Evolutionary conservation across 2,797 vertebrate genomes (phyloP), one percentile per base, ranked within the genome.

Genomic region (Halcyon leucocephala): DNA sequence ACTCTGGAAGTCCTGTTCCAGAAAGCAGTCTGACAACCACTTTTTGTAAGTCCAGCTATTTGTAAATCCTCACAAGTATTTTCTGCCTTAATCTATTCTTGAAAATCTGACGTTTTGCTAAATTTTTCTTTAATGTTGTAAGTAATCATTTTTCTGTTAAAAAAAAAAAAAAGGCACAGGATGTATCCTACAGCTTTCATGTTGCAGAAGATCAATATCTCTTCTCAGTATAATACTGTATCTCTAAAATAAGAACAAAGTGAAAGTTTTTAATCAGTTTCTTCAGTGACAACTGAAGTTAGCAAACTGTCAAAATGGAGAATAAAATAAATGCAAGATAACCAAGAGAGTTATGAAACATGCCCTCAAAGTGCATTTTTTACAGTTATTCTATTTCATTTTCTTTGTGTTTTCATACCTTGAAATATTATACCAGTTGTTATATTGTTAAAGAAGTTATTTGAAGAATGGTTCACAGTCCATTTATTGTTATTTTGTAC

Each of bases 401-500:
- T 29, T 90, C 9, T 51, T 74, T 58, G n/a, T 60, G 52, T 60
- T 93, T 87, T 91, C 58, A 78, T 94, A 91, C 77, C 92, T 91
- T 86, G 83, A 87, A 92, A 83, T 86, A 62, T 83, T 89, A 82
- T 52, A 79, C 78, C 6, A 26, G 73, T 97, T 97, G 82, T 95
- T 98, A 91, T 86, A 79, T 85, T 96, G 71, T 96, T 97, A 46
- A 95, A 95, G 81, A 95, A 95, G 89, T 90, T 96, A 92, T 95
- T 96, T 97, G 83, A 95, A 96, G 95, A 97, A 94, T 96, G 69
- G 71, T 93, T 91, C 66, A 92, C 92, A 97, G 94, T 92, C 92
- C 93, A 96, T 96, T 95, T 92, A 94, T 97, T 97, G 94, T 97
- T 97, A 97, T 96, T 97, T 91, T 92, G 62, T 74, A 79, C 76